Evolutionary conservation across 2,888 invertebrate species (phyloP), one percentile per base, ranked within the genome.

Genomic region (Leptopilina syphax): DNA sequence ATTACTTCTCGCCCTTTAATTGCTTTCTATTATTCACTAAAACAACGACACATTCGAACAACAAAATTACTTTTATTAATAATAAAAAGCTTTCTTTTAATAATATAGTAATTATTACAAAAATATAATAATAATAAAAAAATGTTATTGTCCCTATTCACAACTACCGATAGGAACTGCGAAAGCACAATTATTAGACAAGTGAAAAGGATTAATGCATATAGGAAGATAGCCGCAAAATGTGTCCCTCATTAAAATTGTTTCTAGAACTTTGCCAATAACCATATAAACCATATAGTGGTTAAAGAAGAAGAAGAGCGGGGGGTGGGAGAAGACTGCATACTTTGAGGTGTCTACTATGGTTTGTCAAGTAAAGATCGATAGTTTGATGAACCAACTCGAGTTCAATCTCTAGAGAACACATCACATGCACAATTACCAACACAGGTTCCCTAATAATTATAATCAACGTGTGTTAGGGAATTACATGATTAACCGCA

Each of bases 381-480:
- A 70, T 70, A 70, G 27, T 50, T 50, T 70, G 68, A 70, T 54
- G 68, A 54, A 70, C 68, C 50, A 50, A 70, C 50, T 70, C 68
- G 50, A 50, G 5, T 50, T 70, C 13, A 70, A 70, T 50, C 47
- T 24, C 24, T 27, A 10, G 50, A 8, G 54, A 54, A 24, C 24
- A 54, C 27, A 70, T 70, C 24, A 54, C 68, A 70, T 47, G 50
- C 50, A 70, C 50, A 70, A 54, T 70, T 27, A 54, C 50, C 7
- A 13, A 70, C 8, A 50, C 18, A 47, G 47, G 1, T 12, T 34
- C 10, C 27, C 50, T 24, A 47, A 27, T 68, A 47, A 27, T 68
- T 50, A 68, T 68, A 68, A 68, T 24, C 12, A 27, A n/a, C 50
- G 68, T 24, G 67, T 67, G 34, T 34, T 18, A 47, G 18, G 50